Conservation (phyloP, 2,888 invertebrate species). For the Trachelus iudaicus region DNA sequence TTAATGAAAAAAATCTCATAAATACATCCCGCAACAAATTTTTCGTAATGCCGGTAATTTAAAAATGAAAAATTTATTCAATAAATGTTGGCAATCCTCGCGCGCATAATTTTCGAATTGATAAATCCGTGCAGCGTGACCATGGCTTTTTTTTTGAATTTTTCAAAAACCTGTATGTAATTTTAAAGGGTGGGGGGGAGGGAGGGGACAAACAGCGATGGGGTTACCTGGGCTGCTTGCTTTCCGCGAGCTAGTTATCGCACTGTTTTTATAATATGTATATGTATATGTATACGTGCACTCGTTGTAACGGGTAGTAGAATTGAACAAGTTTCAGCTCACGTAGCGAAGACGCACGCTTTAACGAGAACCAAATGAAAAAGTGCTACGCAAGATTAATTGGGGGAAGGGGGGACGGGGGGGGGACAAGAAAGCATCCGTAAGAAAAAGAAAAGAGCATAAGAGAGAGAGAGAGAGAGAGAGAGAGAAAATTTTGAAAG, state of each 20-base stretch:
- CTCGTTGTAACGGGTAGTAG: slow-evolving; percentile 8
- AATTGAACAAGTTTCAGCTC: slow-evolving; percentile 66
- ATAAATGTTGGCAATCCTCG: no score
- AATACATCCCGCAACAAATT: no score
- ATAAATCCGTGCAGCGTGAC: not conserved
- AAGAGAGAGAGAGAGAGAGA: no score
- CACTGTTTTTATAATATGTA: slow-evolving; percentile 6
- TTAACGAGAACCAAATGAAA: slow-evolving; percentile 3
- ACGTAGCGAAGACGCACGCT: slow-evolving; percentile 32
- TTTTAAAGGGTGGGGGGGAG: not conserved
- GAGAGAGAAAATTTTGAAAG: no score
- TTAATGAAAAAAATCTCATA: no score
- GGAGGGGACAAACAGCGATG: not conserved
- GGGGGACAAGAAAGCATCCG: not conserved
- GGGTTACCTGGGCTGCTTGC: not conserved
- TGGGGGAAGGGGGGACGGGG: no score
- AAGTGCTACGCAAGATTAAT: not conserved
- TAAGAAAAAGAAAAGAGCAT: slow-evolving; percentile 14
- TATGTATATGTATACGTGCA: slow-evolving; percentile 5
- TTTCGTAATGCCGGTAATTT: not conserved
- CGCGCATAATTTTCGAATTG: no score
- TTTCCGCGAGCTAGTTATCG: not conserved
- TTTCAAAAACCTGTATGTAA: not conserved
- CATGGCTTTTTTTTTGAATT: not conserved
- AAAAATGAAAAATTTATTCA: not conserved